These are phyloP conservation scores for Drosophila sechellia DNA, from an alignment of 1,140 invertebrate genomes.

Conservation along the genomic window DNA sequence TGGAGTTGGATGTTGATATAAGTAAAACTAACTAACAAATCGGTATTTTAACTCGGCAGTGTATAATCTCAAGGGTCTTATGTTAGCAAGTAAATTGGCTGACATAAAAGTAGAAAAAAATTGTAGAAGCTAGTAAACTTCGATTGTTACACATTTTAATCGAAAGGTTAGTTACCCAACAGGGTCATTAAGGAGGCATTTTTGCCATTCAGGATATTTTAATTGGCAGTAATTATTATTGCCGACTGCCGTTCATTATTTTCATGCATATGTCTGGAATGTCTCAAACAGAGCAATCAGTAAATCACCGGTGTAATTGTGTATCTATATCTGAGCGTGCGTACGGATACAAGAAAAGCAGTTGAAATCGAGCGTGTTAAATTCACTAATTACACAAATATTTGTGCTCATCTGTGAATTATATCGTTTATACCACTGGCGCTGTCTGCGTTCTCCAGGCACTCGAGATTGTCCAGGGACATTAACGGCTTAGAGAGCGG, in stretches of 20 bases:
- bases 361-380: constrained; percentile 12
- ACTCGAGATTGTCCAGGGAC: constrained; percentile 1
- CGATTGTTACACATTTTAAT: background rate
- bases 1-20: background rate
- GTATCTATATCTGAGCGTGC: constrained; percentile 1
- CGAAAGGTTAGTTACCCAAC: background rate
- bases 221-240: constrained; percentile 27
- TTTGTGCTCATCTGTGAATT: constrained; percentile 31
- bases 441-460: constrained; percentile 31
- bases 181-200: background rate
- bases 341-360: constrained; percentile 3
- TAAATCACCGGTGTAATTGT: constrained; percentile 33
- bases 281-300: constrained; percentile 23
- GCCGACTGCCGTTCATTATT: constrained; percentile 27
- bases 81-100: background rate
- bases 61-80: background rate
- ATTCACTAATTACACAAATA: constrained; percentile 39
- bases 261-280: constrained; percentile 14
- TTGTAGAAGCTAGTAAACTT: no score
- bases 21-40: background rate
- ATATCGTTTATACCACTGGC: constrained; percentile 42
- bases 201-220: constrained; percentile 26
- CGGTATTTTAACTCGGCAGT: background rate
- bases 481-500: constrained; percentile 13
- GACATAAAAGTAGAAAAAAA: no score